Evolutionary conservation across 1,140 invertebrate species (phyloP).

Genomic region (Drosophila kikkawai): DNA sequence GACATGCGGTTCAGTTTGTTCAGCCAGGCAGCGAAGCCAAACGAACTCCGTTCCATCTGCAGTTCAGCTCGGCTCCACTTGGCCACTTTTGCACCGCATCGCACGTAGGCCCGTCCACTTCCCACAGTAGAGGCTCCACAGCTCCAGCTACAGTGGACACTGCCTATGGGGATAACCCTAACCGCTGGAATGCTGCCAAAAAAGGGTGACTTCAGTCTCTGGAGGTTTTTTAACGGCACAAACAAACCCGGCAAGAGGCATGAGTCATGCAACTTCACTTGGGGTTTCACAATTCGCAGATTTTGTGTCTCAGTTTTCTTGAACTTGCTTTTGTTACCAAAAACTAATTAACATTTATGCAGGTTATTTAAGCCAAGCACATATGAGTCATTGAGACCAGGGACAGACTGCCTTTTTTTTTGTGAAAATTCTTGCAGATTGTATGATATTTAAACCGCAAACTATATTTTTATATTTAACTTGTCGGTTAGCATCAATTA

Average conservation of each 20-base stretch:
- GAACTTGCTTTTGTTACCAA: constrained; percentile 9
- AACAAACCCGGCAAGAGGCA: neutral
- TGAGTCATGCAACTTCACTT: constrained; percentile 22
- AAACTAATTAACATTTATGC: constrained; percentile 20
- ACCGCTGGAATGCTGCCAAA: constrained; percentile 14
- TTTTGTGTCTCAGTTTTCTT: constrained; percentile 13
- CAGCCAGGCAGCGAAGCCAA: constrained; percentile 45
- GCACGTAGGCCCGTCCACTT: constrained; percentile 54
- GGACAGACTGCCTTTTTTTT: neutral
- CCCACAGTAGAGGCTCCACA: constrained; percentile 38
- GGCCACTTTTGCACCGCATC: constrained; percentile 34
- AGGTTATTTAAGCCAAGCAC: constrained; percentile 9
- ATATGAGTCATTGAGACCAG: constrained; percentile 12
- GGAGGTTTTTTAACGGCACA: neutral
- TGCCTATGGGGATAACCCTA: constrained; percentile 16
- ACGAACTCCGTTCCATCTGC: constrained; percentile 53
- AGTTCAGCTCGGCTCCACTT: constrained; percentile 34
- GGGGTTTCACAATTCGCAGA: constrained; percentile 13
- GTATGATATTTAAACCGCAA: neutral
- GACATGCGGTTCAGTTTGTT: constrained; percentile 44
- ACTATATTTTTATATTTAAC: neutral
- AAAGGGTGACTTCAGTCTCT: constrained; percentile 21
- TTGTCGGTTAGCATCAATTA: neutral
- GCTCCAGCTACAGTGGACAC: constrained; percentile 29
- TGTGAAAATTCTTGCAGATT: neutral